A percentile compares a stretch with the other conserved stretches of the same genome.
Evolutionary conservation across 2,797 vertebrate species (phyloP).

Genomic region (Nasua narica): DNA sequence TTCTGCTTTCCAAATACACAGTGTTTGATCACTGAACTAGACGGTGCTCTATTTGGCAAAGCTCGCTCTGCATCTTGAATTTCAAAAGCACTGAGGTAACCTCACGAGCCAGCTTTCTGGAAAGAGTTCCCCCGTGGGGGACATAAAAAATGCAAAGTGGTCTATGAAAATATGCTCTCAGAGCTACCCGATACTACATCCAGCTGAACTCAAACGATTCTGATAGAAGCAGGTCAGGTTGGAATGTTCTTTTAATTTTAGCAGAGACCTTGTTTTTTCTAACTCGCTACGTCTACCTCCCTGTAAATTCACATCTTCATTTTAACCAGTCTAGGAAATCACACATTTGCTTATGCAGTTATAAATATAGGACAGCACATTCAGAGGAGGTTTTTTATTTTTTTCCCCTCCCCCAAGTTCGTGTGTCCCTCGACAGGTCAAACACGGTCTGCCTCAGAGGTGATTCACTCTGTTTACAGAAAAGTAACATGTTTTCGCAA

Average conservation of each 20-base stretch:
- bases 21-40: conserved; percentile 51
- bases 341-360: not conserved
- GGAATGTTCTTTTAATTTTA: conserved; percentile 34
- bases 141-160: conserved; percentile 55
- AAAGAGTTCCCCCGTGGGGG: conserved; percentile 12
- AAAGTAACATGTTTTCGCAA: not conserved
- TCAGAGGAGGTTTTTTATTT: not conserved
- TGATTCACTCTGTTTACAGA: not conserved
- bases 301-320: conserved; percentile 27
- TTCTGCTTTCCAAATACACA: conserved; percentile 44
- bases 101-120: conserved; percentile 43
- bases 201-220: conserved; percentile 9
- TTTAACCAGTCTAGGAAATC: not conserved
- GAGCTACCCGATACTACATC: not conserved
- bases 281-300: not conserved
- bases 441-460: not conserved
- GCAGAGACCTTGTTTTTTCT: conserved; percentile 22
- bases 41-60: conserved; percentile 33
- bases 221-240: not conserved
- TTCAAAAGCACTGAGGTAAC: conserved; percentile 58
- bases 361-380: not conserved
- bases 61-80: conserved; percentile 6
- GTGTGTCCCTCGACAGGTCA: not conserved
- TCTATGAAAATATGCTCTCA: conserved; percentile 31
- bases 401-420: not conserved